Evolutionary conservation across 1,140 invertebrate genomes (phyloP).

Genomic region (Drosophila biarmipes): DNA sequence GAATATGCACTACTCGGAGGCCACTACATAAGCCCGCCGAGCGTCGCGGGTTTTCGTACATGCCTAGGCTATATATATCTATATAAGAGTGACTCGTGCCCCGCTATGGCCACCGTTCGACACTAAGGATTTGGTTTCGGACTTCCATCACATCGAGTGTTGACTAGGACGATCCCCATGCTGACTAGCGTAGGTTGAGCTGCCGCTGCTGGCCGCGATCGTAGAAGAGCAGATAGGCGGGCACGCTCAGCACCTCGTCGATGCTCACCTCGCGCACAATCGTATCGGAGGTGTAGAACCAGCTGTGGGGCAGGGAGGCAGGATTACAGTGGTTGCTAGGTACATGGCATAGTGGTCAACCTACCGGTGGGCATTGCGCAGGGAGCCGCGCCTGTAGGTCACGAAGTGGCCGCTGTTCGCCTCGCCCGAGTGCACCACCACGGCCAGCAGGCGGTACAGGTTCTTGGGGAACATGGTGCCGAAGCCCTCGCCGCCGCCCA

Average conservation of each 20-base stretch:
- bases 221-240: slow-evolving; percentile 89
- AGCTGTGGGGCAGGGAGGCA: slow-evolving; percentile 82
- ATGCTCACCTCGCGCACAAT: slow-evolving; percentile 88
- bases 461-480: slow-evolving; percentile 84
- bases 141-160: slow-evolving; percentile 28
- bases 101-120: slow-evolving; percentile 32
- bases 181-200: slow-evolving; percentile 64
- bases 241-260: slow-evolving; percentile 88
- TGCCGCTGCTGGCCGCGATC: slow-evolving; percentile 85
- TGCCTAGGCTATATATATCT: slow-evolving; percentile 22
- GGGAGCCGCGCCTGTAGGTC: slow-evolving; percentile 92
- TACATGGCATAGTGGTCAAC: background rate
- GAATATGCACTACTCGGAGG: slow-evolving; percentile 14
- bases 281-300: slow-evolving; percentile 89
- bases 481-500: slow-evolving; percentile 65
- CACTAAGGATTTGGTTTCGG: slow-evolving; percentile 28
- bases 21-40: slow-evolving; percentile 26
- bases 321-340: background rate
- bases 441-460: slow-evolving; percentile 91
- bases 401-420: slow-evolving; percentile 96
- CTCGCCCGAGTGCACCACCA: slow-evolving; percentile 95
- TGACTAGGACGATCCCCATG: slow-evolving; percentile 15
- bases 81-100: slow-evolving; percentile 8
- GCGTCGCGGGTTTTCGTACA: slow-evolving; percentile 13
- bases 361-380: slow-evolving; percentile 86